Percentiles rank a stretch among this genome's conserved stretches.
phyloP scores from a whole-genome alignment of 2,888 invertebrate species.

The Hanleya hanleyi region DNA sequence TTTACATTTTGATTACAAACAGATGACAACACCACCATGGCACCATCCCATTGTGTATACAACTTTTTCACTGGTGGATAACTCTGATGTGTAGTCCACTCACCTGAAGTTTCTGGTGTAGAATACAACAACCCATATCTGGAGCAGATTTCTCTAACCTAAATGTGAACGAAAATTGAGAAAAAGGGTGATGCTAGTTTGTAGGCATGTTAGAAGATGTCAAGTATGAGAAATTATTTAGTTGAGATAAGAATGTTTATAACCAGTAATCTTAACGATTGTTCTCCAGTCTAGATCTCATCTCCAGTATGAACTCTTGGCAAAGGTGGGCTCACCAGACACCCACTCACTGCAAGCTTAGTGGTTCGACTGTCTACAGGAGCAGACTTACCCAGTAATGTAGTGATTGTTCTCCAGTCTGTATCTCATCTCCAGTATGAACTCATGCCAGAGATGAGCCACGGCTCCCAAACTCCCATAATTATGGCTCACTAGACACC shows the following conservation, averaged over 20 bases:
- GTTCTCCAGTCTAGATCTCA: constrained; percentile 90
- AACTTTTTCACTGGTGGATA: no score
- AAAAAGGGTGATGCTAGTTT: no score
- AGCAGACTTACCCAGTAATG: constrained; percentile 81
- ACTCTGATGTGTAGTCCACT: no score
- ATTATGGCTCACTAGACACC: constrained; percentile 72
- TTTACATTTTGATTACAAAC: no score
- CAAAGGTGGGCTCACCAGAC: constrained; percentile 83
- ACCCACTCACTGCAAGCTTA: constrained; percentile 83
- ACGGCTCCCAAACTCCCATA: constrained; percentile 79
- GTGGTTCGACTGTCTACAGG: constrained; percentile 85
- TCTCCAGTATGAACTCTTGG: constrained; percentile 93
- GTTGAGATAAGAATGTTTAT: no score
- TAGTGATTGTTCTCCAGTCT: constrained; percentile 82
- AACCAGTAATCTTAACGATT: no score
- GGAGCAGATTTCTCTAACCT: constrained; percentile 84
- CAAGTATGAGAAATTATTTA: no score
- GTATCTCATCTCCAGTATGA: constrained; percentile 90
- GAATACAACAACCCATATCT: constrained; percentile 89
- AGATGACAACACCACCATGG: no score
- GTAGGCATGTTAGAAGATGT: no score
- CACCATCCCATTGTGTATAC: no score
- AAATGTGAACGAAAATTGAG: no score
- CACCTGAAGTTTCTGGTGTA: constrained; percentile 94
- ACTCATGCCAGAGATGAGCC: constrained; percentile 95